Evolutionary conservation across 2,888 invertebrate species (phyloP), one percentile per base, ranked within the genome.

Genomic region (Dasysyrphus albostriatus): DNA sequence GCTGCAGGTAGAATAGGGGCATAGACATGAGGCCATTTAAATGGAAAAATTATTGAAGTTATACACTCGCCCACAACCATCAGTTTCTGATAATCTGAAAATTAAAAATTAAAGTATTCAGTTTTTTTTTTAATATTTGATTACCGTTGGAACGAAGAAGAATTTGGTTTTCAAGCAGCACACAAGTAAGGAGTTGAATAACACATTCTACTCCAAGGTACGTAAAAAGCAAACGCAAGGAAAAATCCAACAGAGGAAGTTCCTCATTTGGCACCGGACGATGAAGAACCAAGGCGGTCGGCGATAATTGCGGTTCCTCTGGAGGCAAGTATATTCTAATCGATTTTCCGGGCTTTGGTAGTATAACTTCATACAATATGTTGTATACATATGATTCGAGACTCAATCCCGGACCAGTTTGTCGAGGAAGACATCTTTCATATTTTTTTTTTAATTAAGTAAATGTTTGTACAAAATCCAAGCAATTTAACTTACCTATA

Each of bases 11-110:
- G 94, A 91, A 99, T 98, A 37, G 99, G 99, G 83, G 99, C 99
- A 93, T 99, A 99, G 4, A 99, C 99, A 93, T 99, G 99, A 72
- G 98, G 98, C 99, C 99, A 99, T 34, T 96, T 94, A 92, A 99
- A 99, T 2, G 99, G 99, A 90, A 99, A 97, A 49, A 99, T 93
- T 32, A 99, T 94, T 0, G 97, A 95, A 4, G 96, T 97, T 89
- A 99, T 95, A 90, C 98, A 97, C 93, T 99, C 99, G 6, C 99
- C 97, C 16, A 99, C 98, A 88, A 98, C 94, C 98, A 99, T 99
- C 89, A 99, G 93, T 91, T 97, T 96, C 93, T 98, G 97, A 93
- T 97, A 97, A 94, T 98, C 99, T 96, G 94, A 74, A 93, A 92
- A 65, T n/a, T 24, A 9, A 63, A 56, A 10, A 5, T 56, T 2